These are phyloP conservation scores for Alviniconcha marisindica DNA, from an alignment of 1,140 invertebrate genomes.

Conservation along the genomic window DNA sequence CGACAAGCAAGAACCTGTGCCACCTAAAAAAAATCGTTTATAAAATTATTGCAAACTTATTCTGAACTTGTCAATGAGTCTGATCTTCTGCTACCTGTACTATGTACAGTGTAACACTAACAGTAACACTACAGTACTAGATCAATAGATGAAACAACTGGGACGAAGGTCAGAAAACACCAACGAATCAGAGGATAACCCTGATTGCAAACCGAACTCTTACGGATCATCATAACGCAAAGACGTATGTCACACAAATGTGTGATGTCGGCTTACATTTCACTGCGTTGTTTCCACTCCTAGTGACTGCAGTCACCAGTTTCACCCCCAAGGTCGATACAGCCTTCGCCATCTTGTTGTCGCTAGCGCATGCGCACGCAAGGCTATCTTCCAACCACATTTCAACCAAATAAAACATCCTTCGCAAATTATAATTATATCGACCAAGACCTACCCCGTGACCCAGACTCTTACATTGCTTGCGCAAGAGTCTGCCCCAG, in stretches of 20 bases:
- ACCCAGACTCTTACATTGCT: no score
- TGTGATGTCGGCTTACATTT: constrained; percentile 1
- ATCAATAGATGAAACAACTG: background rate
- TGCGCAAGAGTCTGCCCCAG: no score
- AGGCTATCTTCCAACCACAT: no score
- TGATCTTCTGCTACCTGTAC: background rate
- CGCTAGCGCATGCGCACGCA: no score
- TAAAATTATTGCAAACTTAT: no score
- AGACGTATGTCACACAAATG: background rate
- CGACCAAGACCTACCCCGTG: no score
- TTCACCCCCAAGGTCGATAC: constrained; percentile 28
- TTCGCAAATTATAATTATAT: no score
- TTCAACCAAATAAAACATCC: no score
- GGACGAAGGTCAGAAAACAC: background rate
- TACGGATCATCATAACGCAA: background rate
- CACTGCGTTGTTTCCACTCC: background rate
- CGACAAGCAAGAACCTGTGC: no score
- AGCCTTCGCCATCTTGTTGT: constrained; percentile 27
- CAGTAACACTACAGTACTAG: background rate
- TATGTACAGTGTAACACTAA: background rate
- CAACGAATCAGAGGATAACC: background rate
- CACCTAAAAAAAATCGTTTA: no score
- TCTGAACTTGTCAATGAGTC: background rate
- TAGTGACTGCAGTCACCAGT: constrained; percentile 6
- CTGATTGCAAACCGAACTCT: no score